phyloP scores from a whole-genome alignment of 2,888 invertebrate species.

The Monopis laevigella region DNA sequence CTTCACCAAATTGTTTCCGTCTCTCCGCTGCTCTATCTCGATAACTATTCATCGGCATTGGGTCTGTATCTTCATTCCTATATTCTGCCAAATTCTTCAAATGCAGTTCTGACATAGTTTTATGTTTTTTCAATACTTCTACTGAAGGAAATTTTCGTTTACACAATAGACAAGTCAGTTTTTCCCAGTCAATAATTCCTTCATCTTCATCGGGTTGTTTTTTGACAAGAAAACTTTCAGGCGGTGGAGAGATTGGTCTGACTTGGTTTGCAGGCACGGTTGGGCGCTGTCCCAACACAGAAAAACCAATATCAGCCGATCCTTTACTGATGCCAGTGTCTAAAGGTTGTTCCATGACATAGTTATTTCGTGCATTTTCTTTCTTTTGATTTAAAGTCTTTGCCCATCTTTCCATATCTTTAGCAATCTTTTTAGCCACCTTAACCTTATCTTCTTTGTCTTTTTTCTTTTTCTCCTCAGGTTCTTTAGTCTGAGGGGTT shows the following conservation, averaged over 20 bases:
- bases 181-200: slow-evolving; percentile 86
- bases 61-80: too few relatives aligned
- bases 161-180: slow-evolving; percentile 92
- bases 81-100: slow-evolving; percentile 82
- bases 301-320: slow-evolving; percentile 93
- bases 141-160: slow-evolving; percentile 92
- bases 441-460: slow-evolving; percentile 94
- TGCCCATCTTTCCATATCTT: slow-evolving; percentile 90
- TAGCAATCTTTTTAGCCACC: slow-evolving; percentile 97
- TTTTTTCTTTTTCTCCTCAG: slow-evolving; percentile 74
- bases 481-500: slow-evolving; percentile 33
- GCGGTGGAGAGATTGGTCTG: slow-evolving; percentile 47
- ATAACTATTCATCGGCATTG: slow-evolving; percentile 65
- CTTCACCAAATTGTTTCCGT: slow-evolving; percentile 90
- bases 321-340: slow-evolving; percentile 69
- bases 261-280: slow-evolving; percentile 39
- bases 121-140: slow-evolving; percentile 90
- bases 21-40: slow-evolving; percentile 97
- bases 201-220: slow-evolving; percentile 70
- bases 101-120: slow-evolving; percentile 93
- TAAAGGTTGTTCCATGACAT: slow-evolving; percentile 53
- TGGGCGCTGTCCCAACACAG: slow-evolving; percentile 82
- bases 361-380: slow-evolving; percentile 66
- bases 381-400: slow-evolving; percentile 97
- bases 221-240: slow-evolving; percentile 49